Percentiles rank a stretch among this genome's conserved stretches.
phyloP scores from a whole-genome alignment of 23 tunicate species.

The Corella eumyota region DNA sequence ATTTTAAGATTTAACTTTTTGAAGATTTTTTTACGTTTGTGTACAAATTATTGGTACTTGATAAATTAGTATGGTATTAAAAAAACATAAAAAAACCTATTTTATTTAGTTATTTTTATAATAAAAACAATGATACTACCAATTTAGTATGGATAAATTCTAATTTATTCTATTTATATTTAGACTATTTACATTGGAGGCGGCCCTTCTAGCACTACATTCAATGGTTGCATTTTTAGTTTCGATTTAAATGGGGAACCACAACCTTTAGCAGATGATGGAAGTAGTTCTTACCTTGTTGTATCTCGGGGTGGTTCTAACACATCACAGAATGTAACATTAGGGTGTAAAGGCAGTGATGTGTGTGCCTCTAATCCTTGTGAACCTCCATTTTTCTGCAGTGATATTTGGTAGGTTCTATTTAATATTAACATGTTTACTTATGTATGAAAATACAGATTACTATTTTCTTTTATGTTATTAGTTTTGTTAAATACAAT shows the following conservation, averaged over 20 bases:
- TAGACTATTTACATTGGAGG: conserved; percentile 64
- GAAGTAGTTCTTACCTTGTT: conserved; percentile 7
- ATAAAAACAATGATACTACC: too few species aligned
- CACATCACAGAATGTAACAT: neutral
- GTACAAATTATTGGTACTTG: too few species aligned
- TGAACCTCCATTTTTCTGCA: conserved; percentile 11
- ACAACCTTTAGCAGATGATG: conserved; percentile 40
- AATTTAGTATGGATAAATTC: too few species aligned
- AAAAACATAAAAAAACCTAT: too few species aligned
- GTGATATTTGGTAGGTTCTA: conserved; percentile 35
- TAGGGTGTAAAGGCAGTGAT: conserved; percentile 24
- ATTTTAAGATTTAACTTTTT: too few species aligned
- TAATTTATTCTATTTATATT: neutral
- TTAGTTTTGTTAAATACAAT: too few species aligned
- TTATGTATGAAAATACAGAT: too few species aligned
- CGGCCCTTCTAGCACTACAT: conserved; percentile 9
- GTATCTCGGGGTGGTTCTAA: conserved; percentile 8
- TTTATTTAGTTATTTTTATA: too few species aligned
- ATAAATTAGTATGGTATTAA: too few species aligned
- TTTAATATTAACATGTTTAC: neutral
- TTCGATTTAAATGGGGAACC: conserved; percentile 33
- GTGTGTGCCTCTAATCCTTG: conserved; percentile 54
- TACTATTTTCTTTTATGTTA: too few species aligned
- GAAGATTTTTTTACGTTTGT: too few species aligned
- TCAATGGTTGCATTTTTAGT: conserved; percentile 49